Conservation (phyloP, 2,113 vertebrate species). For the Cololabis saira region DNA sequence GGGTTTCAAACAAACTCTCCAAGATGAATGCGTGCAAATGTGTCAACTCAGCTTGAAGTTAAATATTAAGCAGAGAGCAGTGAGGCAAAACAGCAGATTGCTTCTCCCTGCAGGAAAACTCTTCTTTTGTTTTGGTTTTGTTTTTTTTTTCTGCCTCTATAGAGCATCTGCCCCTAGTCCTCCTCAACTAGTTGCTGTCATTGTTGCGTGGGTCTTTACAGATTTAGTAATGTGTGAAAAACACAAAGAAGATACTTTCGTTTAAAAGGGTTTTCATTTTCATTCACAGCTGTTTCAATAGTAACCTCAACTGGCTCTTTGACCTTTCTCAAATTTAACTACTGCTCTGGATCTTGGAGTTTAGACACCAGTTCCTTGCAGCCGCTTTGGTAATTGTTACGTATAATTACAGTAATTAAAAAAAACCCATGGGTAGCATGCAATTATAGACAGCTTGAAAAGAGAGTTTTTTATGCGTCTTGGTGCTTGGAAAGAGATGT, state of each 20-base stretch:
- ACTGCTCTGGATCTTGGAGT: constrained; percentile 26
- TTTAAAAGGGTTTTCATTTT: not conserved
- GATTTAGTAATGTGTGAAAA: not conserved
- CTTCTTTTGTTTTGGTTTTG: too few relatives aligned
- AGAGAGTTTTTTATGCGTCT: constrained; percentile 12
- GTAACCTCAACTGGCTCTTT: not conserved
- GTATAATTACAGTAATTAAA: constrained; percentile 46
- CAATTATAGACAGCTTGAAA: constrained; percentile 39
- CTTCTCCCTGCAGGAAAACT: constrained; percentile 12
- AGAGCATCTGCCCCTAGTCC: too few relatives aligned
- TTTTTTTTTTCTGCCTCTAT: too few relatives aligned
- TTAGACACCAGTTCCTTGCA: constrained; percentile 16
- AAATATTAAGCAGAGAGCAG: constrained; percentile 45
- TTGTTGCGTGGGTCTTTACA: too few relatives aligned
- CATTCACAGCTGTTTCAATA: not conserved
- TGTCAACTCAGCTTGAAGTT: constrained; percentile 49
- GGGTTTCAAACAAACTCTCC: constrained; percentile 27
- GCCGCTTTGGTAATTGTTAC: constrained; percentile 32
- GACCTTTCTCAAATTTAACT: constrained; percentile 7
- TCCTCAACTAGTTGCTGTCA: too few relatives aligned
- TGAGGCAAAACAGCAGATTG: constrained; percentile 51
- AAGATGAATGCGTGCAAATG: constrained; percentile 14
- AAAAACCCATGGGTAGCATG: constrained; percentile 12
- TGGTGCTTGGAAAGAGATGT: constrained; percentile 2
- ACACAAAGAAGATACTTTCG: not conserved